Evolutionary conservation across 2,888 invertebrate genomes (phyloP).

Genomic region (Dinocampus coccinellae): DNA sequence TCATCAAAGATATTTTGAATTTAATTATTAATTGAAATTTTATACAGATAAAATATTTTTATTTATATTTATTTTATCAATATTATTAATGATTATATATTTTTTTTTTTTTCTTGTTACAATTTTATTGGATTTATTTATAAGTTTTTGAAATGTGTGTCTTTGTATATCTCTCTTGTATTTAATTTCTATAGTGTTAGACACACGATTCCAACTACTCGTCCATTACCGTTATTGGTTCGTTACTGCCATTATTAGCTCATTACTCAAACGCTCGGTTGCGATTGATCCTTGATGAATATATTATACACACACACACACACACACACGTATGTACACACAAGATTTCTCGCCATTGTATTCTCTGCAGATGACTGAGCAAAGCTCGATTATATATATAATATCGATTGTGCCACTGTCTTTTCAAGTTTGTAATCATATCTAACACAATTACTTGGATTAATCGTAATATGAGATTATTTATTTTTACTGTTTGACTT

Average conservation of each 20-base stretch:
- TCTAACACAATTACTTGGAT: too few species aligned
- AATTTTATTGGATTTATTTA: too few species aligned
- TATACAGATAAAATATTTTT: too few species aligned
- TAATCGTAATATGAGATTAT: too few species aligned
- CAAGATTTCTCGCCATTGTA: neutral
- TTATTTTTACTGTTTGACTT: too few species aligned
- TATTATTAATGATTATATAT: too few species aligned
- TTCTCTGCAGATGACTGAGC: neutral
- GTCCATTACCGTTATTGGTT: constrained; percentile 61
- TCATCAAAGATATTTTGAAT: neutral
- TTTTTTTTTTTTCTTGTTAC: too few species aligned
- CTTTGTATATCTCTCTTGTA: neutral
- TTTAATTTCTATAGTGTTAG: neutral
- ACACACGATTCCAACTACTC: constrained; percentile 34
- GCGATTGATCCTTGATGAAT: neutral
- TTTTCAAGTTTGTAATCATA: too few species aligned
- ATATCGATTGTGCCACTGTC: neutral
- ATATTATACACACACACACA: too few species aligned
- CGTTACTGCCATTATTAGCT: constrained; percentile 58
- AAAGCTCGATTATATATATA: neutral
- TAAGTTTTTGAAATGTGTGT: too few species aligned
- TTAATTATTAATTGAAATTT: neutral
- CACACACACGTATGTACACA: too few species aligned
- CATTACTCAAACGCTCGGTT: constrained; percentile 49
- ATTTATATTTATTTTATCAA: too few species aligned